phyloP scores from a whole-genome alignment of 1,140 invertebrate species.

The Scylla paramamosain region DNA sequence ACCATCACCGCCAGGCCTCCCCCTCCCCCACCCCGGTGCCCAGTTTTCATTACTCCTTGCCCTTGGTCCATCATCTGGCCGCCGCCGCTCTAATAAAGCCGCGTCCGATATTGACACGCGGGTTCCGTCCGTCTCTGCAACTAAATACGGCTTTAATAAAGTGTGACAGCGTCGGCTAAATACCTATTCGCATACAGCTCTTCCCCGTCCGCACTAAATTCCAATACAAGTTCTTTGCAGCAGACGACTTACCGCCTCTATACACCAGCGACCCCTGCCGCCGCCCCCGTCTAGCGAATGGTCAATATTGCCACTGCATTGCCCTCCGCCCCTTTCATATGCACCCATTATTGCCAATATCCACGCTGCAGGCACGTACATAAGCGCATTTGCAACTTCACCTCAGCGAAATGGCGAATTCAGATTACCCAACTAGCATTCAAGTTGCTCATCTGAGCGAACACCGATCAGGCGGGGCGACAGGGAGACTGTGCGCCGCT shows the following conservation, averaged over 20 bases:
- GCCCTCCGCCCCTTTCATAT: constrained; percentile 71
- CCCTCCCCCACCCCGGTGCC: not conserved
- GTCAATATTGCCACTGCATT: constrained; percentile 54
- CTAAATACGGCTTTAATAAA: constrained; percentile 73
- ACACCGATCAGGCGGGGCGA: constrained; percentile 61
- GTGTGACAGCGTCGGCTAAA: constrained; percentile 57
- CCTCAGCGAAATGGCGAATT: constrained; percentile 71
- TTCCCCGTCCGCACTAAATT: constrained; percentile 66
- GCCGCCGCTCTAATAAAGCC: constrained; percentile 43
- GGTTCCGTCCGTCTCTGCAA: constrained; percentile 44
- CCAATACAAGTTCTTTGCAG: constrained; percentile 71
- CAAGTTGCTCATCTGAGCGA: constrained; percentile 71
- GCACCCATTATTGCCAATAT: constrained; percentile 73
- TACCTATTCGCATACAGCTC: constrained; percentile 68
- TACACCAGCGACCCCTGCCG: constrained; percentile 26
- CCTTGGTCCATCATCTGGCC: constrained; percentile 21
- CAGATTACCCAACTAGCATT: constrained; percentile 73
- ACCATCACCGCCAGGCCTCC: not conserved
- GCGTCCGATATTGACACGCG: constrained; percentile 35
- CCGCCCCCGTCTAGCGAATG: not conserved
- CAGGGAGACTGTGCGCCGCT: not conserved
- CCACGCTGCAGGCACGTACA: constrained; percentile 64
- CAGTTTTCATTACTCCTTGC: constrained; percentile 14
- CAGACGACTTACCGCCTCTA: constrained; percentile 47
- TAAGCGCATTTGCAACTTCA: constrained; percentile 75